Evolutionary conservation across 2,113 vertebrate species (phyloP), one percentile per base, ranked within the genome.

Genomic region (Desmodus rotundus): DNA sequence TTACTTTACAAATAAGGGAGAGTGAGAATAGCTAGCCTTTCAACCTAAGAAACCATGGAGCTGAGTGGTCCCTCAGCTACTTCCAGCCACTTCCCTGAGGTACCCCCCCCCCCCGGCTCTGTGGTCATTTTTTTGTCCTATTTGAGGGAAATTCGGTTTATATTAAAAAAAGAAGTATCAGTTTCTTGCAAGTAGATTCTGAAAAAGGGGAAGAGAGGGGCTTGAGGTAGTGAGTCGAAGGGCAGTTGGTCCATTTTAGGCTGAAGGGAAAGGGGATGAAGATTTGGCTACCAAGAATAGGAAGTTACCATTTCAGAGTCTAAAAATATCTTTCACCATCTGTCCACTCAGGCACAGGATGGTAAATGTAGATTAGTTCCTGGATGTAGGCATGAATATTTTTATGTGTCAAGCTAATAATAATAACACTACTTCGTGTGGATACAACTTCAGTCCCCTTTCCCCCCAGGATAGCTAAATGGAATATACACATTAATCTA

Each of bases 261-360:
- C 52, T 93, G 72, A 96, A 97, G 95, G 47, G 93, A 98, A 95
- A 78, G 94, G 94, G 90, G 12, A 63, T 90, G 86, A 96, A 93
- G 94, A 63, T 95, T 96, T 97, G 97, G 95, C 94, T 96, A 96
- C 96, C 95, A 96, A 96, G 97, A 98, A 97, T 97, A 98, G 97
- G 97, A 97, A 98, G 96, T 97, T 97, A 97, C 97, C 96, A 97
- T 97, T 96, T 98, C 97, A 97, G 85, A 95, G 96, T 93, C 97
- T 98, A 98, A 98, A 98, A 97, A 98, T 98, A 98, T 77, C 97
- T 86, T 72, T 96, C 83, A 96, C 97, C 97, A 98, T 98, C 97
- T 98, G 97, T 97, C 96, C 97, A 97, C 95, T 97, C 26, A 20
- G 97, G 96, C 96, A 97, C 94, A 97, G 89, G 96, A 98, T 96